Conservation (phyloP, 2,797 vertebrate genomes). For the Avahi laniger region DNA sequence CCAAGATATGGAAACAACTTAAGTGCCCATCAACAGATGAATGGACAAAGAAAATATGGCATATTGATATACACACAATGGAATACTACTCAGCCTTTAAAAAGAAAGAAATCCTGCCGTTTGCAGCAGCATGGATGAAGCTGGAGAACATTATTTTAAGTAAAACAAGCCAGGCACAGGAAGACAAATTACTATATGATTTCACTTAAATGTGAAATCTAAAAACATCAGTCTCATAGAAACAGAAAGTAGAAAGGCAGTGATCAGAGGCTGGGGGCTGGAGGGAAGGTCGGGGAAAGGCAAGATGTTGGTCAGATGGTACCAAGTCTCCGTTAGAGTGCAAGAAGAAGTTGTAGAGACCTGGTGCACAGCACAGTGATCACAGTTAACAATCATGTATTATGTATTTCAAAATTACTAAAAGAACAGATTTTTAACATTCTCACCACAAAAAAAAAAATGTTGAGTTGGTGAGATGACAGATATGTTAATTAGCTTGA, state of each 20-base stretch:
- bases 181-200: neutral
- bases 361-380: fast-evolving
- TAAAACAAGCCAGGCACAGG: neutral
- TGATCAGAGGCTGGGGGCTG: neutral
- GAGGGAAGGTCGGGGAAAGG: no score
- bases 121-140: no score
- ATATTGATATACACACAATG: no score
- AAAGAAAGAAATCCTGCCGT: neutral
- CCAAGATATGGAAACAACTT: neutral
- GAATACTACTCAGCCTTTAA: neutral
- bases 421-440: neutral
- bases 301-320: neutral
- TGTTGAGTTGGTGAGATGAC: neutral
- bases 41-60: neutral
- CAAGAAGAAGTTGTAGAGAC: no score
- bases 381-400: neutral
- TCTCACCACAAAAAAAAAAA: neutral
- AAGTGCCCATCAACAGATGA: neutral
- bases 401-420: neutral
- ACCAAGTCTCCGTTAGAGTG: no score
- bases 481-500: neutral
- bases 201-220: neutral
- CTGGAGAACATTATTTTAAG: neutral
- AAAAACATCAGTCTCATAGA: fast-evolving
- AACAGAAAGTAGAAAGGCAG: neutral